Base-by-base conservation (phyloP, 2,797 vertebrate genomes). In the Brotula barbata region DNA sequence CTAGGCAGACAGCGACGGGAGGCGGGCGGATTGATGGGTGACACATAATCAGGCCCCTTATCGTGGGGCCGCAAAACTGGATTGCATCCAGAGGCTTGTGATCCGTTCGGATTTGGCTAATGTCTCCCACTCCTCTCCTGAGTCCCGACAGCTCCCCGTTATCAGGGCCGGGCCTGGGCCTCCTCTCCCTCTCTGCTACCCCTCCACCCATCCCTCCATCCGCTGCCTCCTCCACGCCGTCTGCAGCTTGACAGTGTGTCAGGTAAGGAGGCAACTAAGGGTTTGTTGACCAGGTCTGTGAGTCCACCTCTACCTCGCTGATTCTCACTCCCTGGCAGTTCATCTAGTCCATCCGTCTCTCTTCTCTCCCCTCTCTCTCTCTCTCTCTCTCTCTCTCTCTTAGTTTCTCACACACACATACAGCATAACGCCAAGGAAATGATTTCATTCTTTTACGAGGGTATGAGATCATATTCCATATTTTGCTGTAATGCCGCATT, bases 11-110 rank as follows among this genome's bases (percentile, higher is more conserved):
- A 87, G 67, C 65, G 76, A 76, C 33, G 64, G 72, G 68, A 78
- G 81, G 77, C 36, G 58, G 80, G 70, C 57, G 68, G 81, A 89
- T 73, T 84, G 88, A 85, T 47, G 85, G 57, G 55, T 85, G 78
- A 91, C 91, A 92, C 50, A 77, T 80, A 89, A 90, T 87, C 85
- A 91, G 77, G 72, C 81, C 78, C 68, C 65, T 88, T 89, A 91
- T 92, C 94, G 91, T 85, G 91, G 75, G 58, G 72, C 60, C 66
- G 71, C 80, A 82, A 89, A 87, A 75, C 74, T 87, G 85, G 81
- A 88, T 87, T 81, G 82, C 88, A 90, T 90, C 92, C 87, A 89
- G 70, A 80, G 91, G 82, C 76, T 78, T 88, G 68, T 91, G 92
- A 92, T 92, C 89, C 87, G 72, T 72, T 76, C 83, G 87, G 82